Evolutionary conservation across 1,140 invertebrate species (phyloP).

Genomic region (Cotesia typhae): DNA sequence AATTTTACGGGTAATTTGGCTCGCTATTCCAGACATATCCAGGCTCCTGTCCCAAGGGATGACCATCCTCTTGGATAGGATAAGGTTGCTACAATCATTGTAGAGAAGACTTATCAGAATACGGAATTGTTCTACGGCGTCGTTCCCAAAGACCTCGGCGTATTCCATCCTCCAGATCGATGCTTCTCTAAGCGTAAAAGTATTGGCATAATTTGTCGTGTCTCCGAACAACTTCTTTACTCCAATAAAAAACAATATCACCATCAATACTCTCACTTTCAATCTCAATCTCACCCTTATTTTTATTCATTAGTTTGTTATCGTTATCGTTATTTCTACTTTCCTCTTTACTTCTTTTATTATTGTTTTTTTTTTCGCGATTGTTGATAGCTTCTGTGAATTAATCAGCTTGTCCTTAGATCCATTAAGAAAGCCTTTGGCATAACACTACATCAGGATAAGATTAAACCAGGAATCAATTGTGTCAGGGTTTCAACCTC

Average conservation of each 20-base stretch:
- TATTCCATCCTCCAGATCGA: not conserved
- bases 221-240: slow-evolving; percentile 13
- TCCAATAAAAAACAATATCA: too few relatives aligned
- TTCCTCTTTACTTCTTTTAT: not conserved
- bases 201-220: not conserved
- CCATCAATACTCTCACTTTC: too few relatives aligned
- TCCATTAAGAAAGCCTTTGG: slow-evolving; percentile 21
- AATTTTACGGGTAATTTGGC: slow-evolving; percentile 46
- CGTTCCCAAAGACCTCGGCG: not conserved
- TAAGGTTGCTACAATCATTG: not conserved
- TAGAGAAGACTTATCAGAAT: slow-evolving; percentile 25
- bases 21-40: slow-evolving; percentile 32
- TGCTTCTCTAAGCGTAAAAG: not conserved
- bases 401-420: slow-evolving; percentile 20
- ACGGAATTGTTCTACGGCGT: slow-evolving; percentile 27
- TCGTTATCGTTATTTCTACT: too few relatives aligned
- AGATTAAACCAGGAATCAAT: slow-evolving; percentile 39
- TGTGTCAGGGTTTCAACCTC: slow-evolving; percentile 25
- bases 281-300: not conserved
- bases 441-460: slow-evolving; percentile 40
- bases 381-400: slow-evolving; percentile 11
- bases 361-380: not conserved
- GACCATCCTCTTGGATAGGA: slow-evolving; percentile 30
- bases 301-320: not conserved
- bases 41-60: slow-evolving; percentile 26